phyloP scores from a whole-genome alignment of 2,888 invertebrate genomes.

The Phortica magna region DNA sequence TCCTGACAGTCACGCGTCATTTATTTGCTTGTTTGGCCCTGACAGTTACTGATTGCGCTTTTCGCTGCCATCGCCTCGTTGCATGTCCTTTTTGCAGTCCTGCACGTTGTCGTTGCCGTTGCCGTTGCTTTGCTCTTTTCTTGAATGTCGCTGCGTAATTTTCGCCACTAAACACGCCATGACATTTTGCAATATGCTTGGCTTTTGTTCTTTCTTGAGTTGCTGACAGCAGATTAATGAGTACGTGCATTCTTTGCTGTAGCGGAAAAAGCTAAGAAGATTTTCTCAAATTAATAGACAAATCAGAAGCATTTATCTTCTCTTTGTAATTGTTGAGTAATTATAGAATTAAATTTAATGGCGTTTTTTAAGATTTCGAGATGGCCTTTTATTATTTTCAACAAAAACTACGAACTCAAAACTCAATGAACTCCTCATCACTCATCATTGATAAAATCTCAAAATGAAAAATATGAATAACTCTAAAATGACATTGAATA shows the following conservation, averaged over 20 bases:
- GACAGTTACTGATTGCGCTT: slow-evolving; percentile 65
- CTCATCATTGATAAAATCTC: no score
- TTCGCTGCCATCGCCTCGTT: slow-evolving; percentile 16
- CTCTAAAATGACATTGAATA: no score
- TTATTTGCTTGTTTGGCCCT: slow-evolving; percentile 61
- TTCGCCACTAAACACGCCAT: slow-evolving; percentile 15
- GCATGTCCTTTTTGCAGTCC: background rate
- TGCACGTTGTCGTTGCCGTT: no score
- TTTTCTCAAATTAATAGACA: no score
- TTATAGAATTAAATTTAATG: no score
- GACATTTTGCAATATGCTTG: slow-evolving; percentile 18
- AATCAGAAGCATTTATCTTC: no score
- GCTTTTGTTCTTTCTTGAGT: background rate
- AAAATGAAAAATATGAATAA: no score
- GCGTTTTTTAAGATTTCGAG: no score
- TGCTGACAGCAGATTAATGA: slow-evolving; percentile 29
- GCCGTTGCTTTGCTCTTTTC: background rate
- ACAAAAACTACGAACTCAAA: no score
- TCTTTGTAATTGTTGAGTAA: no score
- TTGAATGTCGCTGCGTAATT: background rate
- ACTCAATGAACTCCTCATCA: no score
- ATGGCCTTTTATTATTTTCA: no score
- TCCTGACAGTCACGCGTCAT: slow-evolving; percentile 65
- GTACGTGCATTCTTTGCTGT: background rate
- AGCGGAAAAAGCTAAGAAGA: background rate